Percentiles rank a stretch among this genome's conserved stretches.
Conservation (phyloP, 2,888 invertebrate species). For the Eurois occulta region DNA sequence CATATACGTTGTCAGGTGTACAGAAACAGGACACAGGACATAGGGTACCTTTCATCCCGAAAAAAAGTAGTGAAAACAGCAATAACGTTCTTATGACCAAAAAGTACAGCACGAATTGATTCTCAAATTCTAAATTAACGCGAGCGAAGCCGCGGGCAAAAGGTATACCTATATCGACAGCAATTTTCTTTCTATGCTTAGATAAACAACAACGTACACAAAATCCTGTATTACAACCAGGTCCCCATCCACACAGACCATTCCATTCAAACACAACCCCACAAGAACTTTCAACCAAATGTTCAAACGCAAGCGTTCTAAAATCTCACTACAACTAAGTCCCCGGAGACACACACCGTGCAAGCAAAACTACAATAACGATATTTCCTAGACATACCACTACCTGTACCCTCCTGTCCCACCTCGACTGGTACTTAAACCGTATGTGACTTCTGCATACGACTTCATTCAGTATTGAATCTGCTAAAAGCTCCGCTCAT, state of each 20-base stretch:
- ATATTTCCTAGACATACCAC: constrained; percentile 31
- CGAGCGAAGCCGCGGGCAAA: no score
- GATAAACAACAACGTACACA: background rate
- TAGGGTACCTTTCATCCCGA: no score
- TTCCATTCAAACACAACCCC: background rate
- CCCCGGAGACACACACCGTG: constrained; percentile 18
- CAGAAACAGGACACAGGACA: no score
- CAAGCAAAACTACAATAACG: constrained; percentile 38
- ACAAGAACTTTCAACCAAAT: background rate
- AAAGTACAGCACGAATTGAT: no score
- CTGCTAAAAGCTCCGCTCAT: constrained; percentile 55
- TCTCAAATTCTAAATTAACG: no score
- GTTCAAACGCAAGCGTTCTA: constrained; percentile 16
- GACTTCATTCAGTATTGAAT: constrained; percentile 57
- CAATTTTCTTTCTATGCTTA: background rate
- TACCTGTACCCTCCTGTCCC: constrained; percentile 18
- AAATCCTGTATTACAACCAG: background rate
- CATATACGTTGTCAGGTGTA: no score
- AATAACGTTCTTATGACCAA: no score
- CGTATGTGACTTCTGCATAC: constrained; percentile 40
- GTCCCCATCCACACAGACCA: background rate
- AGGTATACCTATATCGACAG: background rate
- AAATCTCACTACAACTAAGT: background rate
- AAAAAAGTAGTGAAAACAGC: no score
- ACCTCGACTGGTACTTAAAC: constrained; percentile 12